phyloP scores from a whole-genome alignment of 2,797 vertebrate genomes.

The Nyctalus aviator region DNA sequence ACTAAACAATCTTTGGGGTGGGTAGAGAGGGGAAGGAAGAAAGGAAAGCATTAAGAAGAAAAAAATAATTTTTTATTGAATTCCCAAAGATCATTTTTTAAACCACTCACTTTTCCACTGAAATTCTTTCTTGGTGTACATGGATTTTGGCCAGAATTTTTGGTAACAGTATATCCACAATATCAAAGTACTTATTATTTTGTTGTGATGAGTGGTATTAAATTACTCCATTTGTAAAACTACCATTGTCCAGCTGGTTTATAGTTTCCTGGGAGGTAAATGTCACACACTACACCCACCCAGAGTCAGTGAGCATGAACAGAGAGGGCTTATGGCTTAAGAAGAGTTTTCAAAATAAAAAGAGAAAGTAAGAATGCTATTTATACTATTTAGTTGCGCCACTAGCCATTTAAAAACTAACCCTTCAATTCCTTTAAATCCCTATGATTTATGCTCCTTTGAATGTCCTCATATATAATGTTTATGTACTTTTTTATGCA shows the following conservation, averaged over 20 bases:
- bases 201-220: constrained; percentile 12
- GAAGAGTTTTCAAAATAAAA: background rate
- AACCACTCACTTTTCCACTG: background rate
- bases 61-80: constrained; percentile 25
- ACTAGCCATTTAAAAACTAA: background rate
- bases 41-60: background rate
- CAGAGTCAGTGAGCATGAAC: constrained; percentile 25
- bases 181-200: constrained; percentile 48
- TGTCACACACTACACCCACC: no score
- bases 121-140: background rate
- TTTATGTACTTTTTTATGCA: background rate
- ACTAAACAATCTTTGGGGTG: background rate
- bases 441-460: background rate
- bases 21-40: background rate
- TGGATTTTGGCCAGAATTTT: constrained; percentile 24
- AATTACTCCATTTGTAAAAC: constrained; percentile 67
- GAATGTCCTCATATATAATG: background rate
- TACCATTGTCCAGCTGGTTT: constrained; percentile 3
- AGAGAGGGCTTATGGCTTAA: constrained; percentile 9
- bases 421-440: background rate
- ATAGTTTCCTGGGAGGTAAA: constrained; percentile 11
- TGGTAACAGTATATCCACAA: constrained; percentile 67
- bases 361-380: background rate
- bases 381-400: background rate
- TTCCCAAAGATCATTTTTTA: constrained; percentile 18